phyloP scores from a whole-genome alignment of 2,888 invertebrate species.

The Spodoptera picta region DNA sequence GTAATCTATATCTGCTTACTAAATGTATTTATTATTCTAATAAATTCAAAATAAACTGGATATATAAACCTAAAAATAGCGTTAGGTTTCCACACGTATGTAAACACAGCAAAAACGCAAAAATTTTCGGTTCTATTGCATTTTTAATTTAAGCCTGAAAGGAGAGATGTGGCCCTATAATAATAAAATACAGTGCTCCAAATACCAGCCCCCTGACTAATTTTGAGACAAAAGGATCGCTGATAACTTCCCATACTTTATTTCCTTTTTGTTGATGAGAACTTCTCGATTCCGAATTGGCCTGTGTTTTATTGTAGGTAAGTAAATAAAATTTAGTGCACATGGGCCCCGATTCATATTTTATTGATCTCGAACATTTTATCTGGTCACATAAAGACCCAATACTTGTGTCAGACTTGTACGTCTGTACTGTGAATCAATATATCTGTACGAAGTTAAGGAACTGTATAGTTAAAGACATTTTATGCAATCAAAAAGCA shows the following conservation, averaged over 20 bases:
- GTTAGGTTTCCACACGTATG: too few relatives aligned
- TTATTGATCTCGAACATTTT: slow-evolving; percentile 44
- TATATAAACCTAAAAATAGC: too few relatives aligned
- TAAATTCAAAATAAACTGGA: too few relatives aligned
- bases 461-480: too few relatives aligned
- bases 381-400: slow-evolving; percentile 19
- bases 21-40: too few relatives aligned
- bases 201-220: slow-evolving; percentile 40
- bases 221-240: slow-evolving; percentile 51
- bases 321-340: slow-evolving; percentile 54
- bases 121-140: not conserved
- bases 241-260: slow-evolving; percentile 55
- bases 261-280: slow-evolving; percentile 56
- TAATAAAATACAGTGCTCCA: slow-evolving; percentile 47
- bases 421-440: too few relatives aligned
- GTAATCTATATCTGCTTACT: too few relatives aligned
- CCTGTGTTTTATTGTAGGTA: slow-evolving; percentile 51
- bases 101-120: too few relatives aligned
- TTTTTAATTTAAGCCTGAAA: slow-evolving; percentile 24
- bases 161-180: slow-evolving; percentile 16
- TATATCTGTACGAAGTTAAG: too few relatives aligned
- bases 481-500: too few relatives aligned
- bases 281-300: slow-evolving; percentile 26
- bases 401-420: too few relatives aligned
- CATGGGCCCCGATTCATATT: slow-evolving; percentile 47